Conservation (phyloP, 1,140 invertebrate species). For the Latrodectus geometricus region DNA sequence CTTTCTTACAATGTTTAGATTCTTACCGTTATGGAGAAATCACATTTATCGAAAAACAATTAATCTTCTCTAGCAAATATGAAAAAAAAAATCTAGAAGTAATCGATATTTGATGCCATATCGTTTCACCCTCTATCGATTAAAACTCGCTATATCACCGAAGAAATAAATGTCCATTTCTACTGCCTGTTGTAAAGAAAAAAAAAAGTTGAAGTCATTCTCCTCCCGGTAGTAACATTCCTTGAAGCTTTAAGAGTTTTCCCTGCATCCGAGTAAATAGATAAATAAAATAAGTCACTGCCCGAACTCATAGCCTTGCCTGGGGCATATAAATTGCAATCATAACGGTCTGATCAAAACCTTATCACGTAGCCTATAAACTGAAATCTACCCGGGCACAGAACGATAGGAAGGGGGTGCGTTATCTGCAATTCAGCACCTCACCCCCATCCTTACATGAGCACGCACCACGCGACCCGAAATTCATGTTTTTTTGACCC, state of each 20-base stretch:
- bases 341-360: conserved; percentile 54
- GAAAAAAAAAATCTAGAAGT: neutral
- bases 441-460: conserved; percentile 2
- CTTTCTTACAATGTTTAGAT: too few relatives aligned
- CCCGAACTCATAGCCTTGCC: conserved; percentile 40
- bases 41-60: too few relatives aligned
- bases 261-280: conserved; percentile 10
- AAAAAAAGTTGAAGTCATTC: neutral
- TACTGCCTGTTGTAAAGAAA: neutral
- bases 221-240: neutral
- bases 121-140: conserved; percentile 2
- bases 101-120: neutral
- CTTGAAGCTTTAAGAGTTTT: neutral
- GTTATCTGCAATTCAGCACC: conserved; percentile 30
- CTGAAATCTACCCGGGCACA: conserved; percentile 51
- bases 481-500: conserved; percentile 14
- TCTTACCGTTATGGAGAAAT: too few relatives aligned
- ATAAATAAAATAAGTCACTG: conserved; percentile 48
- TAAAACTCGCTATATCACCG: conserved; percentile 19
- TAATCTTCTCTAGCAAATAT: too few relatives aligned
- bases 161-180: neutral
- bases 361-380: conserved; percentile 55
- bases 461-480: conserved; percentile 14
- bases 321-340: conserved; percentile 53
- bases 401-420: neutral